These are phyloP conservation scores for Trachelus stipa DNA, from an alignment of 2,888 invertebrate genomes.

Conservation along the genomic window DNA sequence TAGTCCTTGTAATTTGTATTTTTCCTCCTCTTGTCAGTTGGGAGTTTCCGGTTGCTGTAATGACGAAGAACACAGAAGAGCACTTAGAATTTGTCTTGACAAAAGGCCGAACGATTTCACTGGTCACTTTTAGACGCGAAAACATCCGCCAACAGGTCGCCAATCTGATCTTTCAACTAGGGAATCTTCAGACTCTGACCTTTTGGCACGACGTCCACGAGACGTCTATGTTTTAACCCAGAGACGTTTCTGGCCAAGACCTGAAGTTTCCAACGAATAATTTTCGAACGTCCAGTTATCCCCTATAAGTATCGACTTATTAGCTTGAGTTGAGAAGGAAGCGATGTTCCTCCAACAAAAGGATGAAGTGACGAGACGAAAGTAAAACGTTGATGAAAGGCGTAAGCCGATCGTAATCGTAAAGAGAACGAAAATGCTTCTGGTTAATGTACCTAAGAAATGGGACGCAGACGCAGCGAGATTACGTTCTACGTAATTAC, in stretches of 20 bases:
- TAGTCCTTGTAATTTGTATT: background rate
- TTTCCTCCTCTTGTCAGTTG: background rate
- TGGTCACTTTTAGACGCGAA: background rate
- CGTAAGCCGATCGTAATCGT: background rate
- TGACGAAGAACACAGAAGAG: background rate
- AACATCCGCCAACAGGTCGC: background rate
- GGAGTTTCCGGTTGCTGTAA: background rate
- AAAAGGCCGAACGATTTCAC: background rate
- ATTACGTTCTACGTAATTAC: conserved; percentile 1
- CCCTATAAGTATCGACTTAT: background rate
- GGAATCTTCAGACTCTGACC: background rate
- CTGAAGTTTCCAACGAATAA: background rate
- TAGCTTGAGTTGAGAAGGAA: background rate
- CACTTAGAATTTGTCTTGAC: background rate
- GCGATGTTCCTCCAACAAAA: background rate
- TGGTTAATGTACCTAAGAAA: background rate
- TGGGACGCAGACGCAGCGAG: background rate
- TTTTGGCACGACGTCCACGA: background rate
- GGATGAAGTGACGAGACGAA: background rate
- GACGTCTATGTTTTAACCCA: background rate
- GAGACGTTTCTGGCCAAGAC: background rate
- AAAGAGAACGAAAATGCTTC: background rate
- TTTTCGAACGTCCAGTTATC: background rate
- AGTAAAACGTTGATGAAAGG: background rate
- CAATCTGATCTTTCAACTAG: background rate